Base-by-base conservation (phyloP, 2,888 invertebrate species). In the Mesopsocus fuscifrons region DNA sequence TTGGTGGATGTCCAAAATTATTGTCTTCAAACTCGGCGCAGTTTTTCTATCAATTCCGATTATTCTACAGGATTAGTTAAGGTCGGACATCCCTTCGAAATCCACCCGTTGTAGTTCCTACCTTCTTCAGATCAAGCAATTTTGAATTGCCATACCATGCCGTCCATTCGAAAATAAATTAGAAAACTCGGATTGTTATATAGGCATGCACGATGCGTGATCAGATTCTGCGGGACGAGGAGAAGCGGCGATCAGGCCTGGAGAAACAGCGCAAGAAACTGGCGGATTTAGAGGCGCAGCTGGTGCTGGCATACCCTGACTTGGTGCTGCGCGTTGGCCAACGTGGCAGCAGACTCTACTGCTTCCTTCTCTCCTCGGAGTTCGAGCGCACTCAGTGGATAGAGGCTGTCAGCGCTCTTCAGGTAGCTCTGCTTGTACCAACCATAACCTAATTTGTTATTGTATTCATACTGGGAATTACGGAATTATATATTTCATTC, bases 381-480 rank as follows among this genome's bases (percentile, higher is more conserved):
- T 94, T 84, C 56, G 94, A 94, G 61, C 69, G 89, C 43, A 81
- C 82, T 49, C 89, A 91, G 58, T 94, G 92, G 92, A 76, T 85
- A 50, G 91, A 92, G 58, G 83, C 91, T 2, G 83, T 94, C 50
- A 76, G 80, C 51, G 79, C 82, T 17, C 63, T 91, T 45, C 82
- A 84, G 67, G 74, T 74, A 54, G n/a, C n/a, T n/a, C n/a, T n/a
- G n/a, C n/a, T n/a, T n/a, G n/a, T n/a, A n/a, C n/a, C n/a, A 44
- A n/a, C n/a, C n/a, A n/a, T n/a, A n/a, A n/a, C n/a, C n/a, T n/a
- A n/a, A n/a, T n/a, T n/a, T n/a, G n/a, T n/a, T n/a, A 33, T 31
- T 13, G 21, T 26, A 33, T 5, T 17, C 21, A 13, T 11, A 34
- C 34, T 8, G 6, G 26, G 18, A 34, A 2, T 2, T 34, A 1